Conservation (phyloP, 2,888 invertebrate species). For the Dermolepida albohirtum region DNA sequence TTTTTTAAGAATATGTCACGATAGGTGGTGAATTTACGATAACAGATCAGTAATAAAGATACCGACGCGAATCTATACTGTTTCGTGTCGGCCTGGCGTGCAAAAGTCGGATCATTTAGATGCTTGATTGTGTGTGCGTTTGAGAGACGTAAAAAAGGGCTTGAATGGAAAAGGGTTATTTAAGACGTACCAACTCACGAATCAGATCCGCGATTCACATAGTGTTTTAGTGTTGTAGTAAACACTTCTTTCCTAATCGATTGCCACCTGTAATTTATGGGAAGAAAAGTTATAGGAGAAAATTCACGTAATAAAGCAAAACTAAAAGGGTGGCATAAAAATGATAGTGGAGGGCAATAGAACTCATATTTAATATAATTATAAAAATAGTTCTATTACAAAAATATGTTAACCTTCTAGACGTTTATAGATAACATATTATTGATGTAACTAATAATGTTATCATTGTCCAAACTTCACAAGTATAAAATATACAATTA, state of each 20-base stretch:
- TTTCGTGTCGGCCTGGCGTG: conserved; percentile 50
- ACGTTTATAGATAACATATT: too few relatives aligned
- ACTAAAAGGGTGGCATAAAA: conserved; percentile 20
- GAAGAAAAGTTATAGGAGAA: conserved; percentile 14
- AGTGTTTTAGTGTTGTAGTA: conserved; percentile 4
- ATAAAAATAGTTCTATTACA: not conserved
- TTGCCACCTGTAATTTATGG: conserved; percentile 22
- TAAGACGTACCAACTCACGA: conserved; percentile 48
- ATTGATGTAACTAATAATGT: too few relatives aligned
- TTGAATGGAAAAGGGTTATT: conserved; percentile 47
- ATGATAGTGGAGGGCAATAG: conserved; percentile 19
- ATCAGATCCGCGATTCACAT: conserved; percentile 10
- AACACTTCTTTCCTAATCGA: conserved; percentile 31
- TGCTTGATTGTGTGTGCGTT: conserved; percentile 25
- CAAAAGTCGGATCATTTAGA: conserved; percentile 48
- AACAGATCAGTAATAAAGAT: conserved; percentile 54
- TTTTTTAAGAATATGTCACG: conserved; percentile 48
- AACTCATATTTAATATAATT: conserved; percentile 6
- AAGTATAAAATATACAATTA: too few relatives aligned
- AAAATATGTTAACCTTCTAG: too few relatives aligned
- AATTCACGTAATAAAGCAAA: conserved; percentile 23
- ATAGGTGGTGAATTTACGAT: conserved; percentile 52
- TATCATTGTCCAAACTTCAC: too few relatives aligned
- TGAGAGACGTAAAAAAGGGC: conserved; percentile 40
- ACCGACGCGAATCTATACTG: conserved; percentile 45